phyloP scores from a whole-genome alignment of 1,140 invertebrate species.

The Eriocheir sinensis region DNA sequence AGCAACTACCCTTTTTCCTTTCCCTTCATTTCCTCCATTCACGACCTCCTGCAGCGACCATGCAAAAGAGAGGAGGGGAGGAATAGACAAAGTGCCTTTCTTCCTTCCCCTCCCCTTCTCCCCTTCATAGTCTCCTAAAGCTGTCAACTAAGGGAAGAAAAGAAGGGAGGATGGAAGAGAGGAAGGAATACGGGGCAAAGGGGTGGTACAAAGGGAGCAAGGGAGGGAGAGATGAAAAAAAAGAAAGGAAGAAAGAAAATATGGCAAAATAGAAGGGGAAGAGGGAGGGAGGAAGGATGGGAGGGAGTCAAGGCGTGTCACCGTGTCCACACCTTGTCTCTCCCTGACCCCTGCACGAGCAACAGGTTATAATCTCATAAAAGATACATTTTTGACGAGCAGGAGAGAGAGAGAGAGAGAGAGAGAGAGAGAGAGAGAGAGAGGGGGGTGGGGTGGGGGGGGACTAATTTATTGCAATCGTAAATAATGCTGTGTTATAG shows the following conservation, averaged over 20 bases:
- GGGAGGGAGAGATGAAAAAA: not conserved
- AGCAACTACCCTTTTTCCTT: too few relatives aligned
- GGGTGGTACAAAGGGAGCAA: not conserved
- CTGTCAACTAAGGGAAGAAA: not conserved
- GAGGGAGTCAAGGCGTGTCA: not conserved
- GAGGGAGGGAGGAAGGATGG: not conserved
- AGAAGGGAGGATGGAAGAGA: not conserved
- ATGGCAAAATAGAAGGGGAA: not conserved
- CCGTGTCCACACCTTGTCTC: not conserved
- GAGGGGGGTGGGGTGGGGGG: not conserved
- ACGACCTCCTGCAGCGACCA: not conserved
- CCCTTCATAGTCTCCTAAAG: not conserved
- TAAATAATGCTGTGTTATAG: not conserved
- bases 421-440: not conserved
- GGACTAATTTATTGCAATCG: not conserved
- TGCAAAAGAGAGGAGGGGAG: not conserved
- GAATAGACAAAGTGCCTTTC: not conserved
- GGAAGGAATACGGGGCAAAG: not conserved
- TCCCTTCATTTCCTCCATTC: too few relatives aligned
- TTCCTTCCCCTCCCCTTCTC: not conserved
- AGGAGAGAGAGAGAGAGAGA: not conserved
- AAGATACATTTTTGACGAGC: not conserved
- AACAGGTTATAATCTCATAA: slow-evolving; percentile 28
- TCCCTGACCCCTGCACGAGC: not conserved
- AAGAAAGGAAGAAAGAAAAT: not conserved